These are phyloP conservation scores for Eriosoma lanigerum DNA, from an alignment of 1,140 invertebrate species.

Conservation along the genomic window DNA sequence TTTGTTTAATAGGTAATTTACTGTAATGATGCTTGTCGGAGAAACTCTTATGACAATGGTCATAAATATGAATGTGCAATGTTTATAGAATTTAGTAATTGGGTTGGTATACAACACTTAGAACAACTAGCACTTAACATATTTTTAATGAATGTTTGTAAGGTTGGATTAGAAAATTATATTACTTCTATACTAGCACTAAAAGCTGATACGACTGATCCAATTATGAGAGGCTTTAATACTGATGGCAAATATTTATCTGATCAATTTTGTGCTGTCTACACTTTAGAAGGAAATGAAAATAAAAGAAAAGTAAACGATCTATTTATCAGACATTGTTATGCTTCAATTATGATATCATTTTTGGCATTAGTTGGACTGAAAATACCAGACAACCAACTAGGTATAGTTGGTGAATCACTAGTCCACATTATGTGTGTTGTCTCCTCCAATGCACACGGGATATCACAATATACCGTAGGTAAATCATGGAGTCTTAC, in stretches of 20 bases:
- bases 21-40: constrained; percentile 61
- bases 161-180: background rate
- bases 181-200: background rate
- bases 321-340: constrained; percentile 24
- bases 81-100: background rate
- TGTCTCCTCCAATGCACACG: constrained; percentile 52
- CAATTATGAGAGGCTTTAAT: constrained; percentile 31
- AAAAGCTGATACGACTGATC: constrained; percentile 22
- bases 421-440: constrained; percentile 27
- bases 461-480: background rate
- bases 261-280: constrained; percentile 14
- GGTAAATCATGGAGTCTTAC: background rate
- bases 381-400: constrained; percentile 27
- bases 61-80: constrained; percentile 67
- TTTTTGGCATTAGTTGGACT: background rate
- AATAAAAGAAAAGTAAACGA: background rate
- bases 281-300: constrained; percentile 41
- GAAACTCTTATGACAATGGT: constrained; percentile 61
- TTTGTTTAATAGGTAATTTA: constrained; percentile 58
- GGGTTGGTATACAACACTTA: background rate
- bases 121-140: constrained; percentile 17
- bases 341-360: constrained; percentile 28
- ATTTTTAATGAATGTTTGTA: constrained; percentile 3
- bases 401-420: constrained; percentile 32
- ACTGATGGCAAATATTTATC: constrained; percentile 24